phyloP scores from a whole-genome alignment of 2,113 vertebrate species.

The Ceratotherium simum region DNA sequence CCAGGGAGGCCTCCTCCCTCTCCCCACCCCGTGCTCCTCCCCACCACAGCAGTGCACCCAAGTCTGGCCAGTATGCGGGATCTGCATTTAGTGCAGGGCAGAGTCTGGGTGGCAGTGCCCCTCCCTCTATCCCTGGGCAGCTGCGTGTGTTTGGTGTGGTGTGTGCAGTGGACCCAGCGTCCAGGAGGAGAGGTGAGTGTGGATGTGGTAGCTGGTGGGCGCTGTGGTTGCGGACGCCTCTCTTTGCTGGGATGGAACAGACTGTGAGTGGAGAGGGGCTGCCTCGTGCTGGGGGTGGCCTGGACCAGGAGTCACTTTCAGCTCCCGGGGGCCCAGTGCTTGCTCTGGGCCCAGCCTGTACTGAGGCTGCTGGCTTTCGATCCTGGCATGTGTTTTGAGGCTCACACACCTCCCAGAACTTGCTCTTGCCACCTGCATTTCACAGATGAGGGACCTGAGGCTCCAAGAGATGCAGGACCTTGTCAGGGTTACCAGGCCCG shows the following conservation, averaged over 20 bases:
- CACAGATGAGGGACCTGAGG: neutral
- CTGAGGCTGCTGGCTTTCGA: accelerated
- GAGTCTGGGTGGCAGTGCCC: neutral
- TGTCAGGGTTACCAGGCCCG: accelerated
- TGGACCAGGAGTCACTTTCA: neutral
- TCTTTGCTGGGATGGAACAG: neutral
- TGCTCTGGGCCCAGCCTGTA: neutral
- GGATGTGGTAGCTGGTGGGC: no score
- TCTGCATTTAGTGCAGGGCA: accelerated
- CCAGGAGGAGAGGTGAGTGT: neutral
- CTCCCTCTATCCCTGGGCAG: accelerated
- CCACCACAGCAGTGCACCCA: no score
- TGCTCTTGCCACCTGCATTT: neutral
- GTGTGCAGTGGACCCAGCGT: no score
- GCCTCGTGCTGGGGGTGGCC: accelerated
- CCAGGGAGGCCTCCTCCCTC: no score
- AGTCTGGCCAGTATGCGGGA: neutral
- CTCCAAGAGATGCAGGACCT: neutral
- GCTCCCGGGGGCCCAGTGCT: neutral
- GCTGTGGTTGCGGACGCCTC: neutral
- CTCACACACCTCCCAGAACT: neutral
- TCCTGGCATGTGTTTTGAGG: neutral
- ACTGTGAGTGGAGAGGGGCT: neutral
- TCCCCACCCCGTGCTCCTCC: neutral
- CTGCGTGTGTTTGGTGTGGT: accelerated